These are phyloP conservation scores for Malacoctenus gilli DNA, from an alignment of 2,797 vertebrate species.

Conservation along the genomic window DNA sequence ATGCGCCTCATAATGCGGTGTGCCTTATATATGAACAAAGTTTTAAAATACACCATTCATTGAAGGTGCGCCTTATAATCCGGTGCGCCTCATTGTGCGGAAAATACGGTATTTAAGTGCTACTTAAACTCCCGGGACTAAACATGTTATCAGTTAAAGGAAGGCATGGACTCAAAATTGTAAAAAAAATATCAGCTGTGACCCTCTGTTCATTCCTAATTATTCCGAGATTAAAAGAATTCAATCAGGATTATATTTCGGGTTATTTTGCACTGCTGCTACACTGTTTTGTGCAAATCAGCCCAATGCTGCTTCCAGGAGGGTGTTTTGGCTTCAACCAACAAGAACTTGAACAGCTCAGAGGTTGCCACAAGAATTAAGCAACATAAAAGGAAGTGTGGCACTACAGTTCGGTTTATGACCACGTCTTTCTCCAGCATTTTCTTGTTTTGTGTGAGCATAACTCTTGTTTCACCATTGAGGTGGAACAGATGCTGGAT, in stretches of 20 bases:
- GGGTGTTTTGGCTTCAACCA: slow-evolving; percentile 26
- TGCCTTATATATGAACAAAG: too few species aligned
- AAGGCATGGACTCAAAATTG: slow-evolving; percentile 33
- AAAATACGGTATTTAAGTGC: too few species aligned
- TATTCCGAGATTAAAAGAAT: slow-evolving; percentile 62
- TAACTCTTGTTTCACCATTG: slow-evolving; percentile 45
- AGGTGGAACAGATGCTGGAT: slow-evolving; percentile 56
- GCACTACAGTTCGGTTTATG: slow-evolving; percentile 31
- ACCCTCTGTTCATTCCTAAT: slow-evolving; percentile 58
- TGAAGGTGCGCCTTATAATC: too few species aligned
- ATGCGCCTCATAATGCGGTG: too few species aligned
- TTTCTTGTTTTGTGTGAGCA: slow-evolving; percentile 25
- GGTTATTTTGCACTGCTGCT: slow-evolving; percentile 39
- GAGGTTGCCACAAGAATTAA: slow-evolving; percentile 32
- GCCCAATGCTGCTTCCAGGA: slow-evolving; percentile 38
- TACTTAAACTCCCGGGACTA: slow-evolving; percentile 1
- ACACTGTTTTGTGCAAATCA: slow-evolving; percentile 43
- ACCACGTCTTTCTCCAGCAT: slow-evolving; percentile 39
- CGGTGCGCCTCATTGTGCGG: too few species aligned
- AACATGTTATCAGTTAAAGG: slow-evolving; percentile 28
- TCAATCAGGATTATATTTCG: slow-evolving; percentile 44
- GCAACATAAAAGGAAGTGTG: slow-evolving; percentile 24
- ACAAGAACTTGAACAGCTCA: slow-evolving; percentile 42
- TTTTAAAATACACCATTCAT: too few species aligned
- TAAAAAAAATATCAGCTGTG: slow-evolving; percentile 41